These are phyloP conservation scores for Tetheella fluctuosa DNA, from an alignment of 2,888 invertebrate species.

Conservation along the genomic window DNA sequence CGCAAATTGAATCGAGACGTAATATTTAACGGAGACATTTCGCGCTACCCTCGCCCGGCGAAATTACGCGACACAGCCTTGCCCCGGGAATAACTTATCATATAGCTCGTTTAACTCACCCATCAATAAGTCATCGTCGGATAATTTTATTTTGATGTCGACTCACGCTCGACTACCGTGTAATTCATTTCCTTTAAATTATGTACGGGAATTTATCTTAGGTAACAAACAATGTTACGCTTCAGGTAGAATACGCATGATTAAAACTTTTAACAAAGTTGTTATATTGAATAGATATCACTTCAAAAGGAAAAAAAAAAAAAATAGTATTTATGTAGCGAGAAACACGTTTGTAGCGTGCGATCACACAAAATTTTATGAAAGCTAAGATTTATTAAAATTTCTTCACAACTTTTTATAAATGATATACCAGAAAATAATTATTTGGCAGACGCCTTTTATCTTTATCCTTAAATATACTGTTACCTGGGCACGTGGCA, in stretches of 20 bases:
- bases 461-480: not conserved
- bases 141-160: slow-evolving; percentile 58
- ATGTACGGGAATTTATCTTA: slow-evolving; percentile 23
- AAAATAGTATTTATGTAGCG: too few species aligned
- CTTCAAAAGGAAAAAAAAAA: too few species aligned
- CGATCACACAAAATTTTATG: too few species aligned
- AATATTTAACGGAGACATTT: slow-evolving; percentile 59
- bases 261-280: not conserved
- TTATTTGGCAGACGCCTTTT: not conserved
- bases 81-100: slow-evolving; percentile 57
- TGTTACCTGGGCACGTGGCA: too few species aligned
- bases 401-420: too few species aligned
- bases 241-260: slow-evolving; percentile 26
- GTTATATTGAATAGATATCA: too few species aligned
- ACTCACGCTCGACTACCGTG: slow-evolving; percentile 42
- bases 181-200: slow-evolving; percentile 42
- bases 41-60: slow-evolving; percentile 43
- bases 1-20: slow-evolving; percentile 59
- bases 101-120: slow-evolving; percentile 58
- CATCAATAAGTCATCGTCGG: slow-evolving; percentile 57
- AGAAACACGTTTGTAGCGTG: not conserved
- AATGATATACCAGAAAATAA: too few species aligned
- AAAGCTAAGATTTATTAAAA: too few species aligned
- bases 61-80: slow-evolving; percentile 53
- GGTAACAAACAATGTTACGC: slow-evolving; percentile 30